A percentile compares a stretch with the other conserved stretches of the same genome.
These are phyloP conservation scores for Aspidiotus destructor DNA, from an alignment of 2,888 invertebrate genomes.

Conservation along the genomic window DNA sequence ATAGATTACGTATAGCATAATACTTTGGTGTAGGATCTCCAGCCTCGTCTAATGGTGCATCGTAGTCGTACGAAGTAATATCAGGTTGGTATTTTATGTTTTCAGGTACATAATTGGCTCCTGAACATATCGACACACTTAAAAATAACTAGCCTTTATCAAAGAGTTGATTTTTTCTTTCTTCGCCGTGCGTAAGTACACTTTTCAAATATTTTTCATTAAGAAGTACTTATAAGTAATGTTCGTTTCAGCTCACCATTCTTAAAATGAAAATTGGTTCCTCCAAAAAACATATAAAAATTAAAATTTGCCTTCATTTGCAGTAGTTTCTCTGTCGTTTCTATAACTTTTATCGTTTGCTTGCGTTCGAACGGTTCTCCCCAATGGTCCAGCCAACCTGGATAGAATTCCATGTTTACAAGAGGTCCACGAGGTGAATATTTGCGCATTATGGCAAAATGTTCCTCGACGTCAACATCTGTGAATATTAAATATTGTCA, in stretches of 20 bases:
- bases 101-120: no score
- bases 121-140: no score
- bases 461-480: background rate
- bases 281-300: constrained; percentile 87
- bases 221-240: no score
- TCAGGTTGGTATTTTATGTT: no score
- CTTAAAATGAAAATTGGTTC: constrained; percentile 71
- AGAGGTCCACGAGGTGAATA: constrained; percentile 56
- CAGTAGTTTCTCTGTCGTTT: constrained; percentile 49
- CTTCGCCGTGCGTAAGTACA: no score
- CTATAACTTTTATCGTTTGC: constrained; percentile 47
- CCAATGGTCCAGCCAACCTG: constrained; percentile 91
- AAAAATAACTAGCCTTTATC: no score
- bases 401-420: constrained; percentile 84
- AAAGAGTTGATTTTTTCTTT: no score
- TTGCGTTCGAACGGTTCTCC: constrained; percentile 48
- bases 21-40: no score
- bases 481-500: background rate
- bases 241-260: constrained; percentile 37
- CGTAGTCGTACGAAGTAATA: no score
- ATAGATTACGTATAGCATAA: no score
- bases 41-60: no score
- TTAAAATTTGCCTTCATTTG: constrained; percentile 56
- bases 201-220: no score
- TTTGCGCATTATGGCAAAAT: background rate